phyloP scores from a whole-genome alignment of 2,113 vertebrate species.

The Oxygymnocypris stewartii region DNA sequence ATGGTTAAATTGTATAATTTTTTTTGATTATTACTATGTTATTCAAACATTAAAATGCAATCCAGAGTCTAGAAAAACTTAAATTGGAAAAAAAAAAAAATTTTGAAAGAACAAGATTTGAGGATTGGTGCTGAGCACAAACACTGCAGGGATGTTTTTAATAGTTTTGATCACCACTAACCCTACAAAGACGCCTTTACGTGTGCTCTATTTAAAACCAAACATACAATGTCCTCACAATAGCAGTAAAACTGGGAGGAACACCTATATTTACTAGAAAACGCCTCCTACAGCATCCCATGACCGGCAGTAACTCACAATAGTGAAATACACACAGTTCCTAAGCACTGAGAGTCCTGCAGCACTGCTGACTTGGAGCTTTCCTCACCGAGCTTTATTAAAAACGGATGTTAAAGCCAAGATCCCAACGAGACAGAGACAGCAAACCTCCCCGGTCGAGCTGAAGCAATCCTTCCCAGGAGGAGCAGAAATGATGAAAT shows the following conservation, averaged over 20 bases:
- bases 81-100: too few relatives aligned
- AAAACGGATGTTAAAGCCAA: too few relatives aligned
- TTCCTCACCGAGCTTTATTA: constrained; percentile 14
- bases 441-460: background rate
- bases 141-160: background rate
- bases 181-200: background rate
- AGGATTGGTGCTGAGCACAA: too few relatives aligned
- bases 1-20: too few relatives aligned
- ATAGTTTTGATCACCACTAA: background rate
- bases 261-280: background rate
- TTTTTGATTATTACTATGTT: too few relatives aligned
- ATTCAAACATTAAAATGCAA: too few relatives aligned
- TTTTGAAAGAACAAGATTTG: too few relatives aligned
- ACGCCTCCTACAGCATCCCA: background rate
- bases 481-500: constrained; percentile 40
- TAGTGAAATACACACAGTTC: background rate
- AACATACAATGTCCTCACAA: background rate
- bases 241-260: too few relatives aligned
- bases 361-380: background rate
- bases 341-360: too few relatives aligned
- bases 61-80: too few relatives aligned
- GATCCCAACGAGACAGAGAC: constrained; percentile 9
- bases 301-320: background rate
- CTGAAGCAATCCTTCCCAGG: constrained; percentile 41
- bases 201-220: background rate